These are phyloP conservation scores for Amblyjoppa proteus DNA, from an alignment of 2,888 invertebrate genomes.

Conservation along the genomic window DNA sequence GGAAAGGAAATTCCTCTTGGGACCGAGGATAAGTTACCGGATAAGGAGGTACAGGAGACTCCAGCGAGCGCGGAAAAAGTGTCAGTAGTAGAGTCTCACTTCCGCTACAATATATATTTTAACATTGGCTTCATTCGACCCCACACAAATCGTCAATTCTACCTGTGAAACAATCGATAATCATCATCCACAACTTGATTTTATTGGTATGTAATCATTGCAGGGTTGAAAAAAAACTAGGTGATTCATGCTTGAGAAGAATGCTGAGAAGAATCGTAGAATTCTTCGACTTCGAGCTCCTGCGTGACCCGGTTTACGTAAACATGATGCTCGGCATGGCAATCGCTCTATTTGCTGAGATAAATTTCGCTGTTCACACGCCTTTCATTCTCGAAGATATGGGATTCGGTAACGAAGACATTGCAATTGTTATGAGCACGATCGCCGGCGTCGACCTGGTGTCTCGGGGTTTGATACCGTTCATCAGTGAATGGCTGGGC, in stretches of 20 bases:
- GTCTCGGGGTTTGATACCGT: slow-evolving; percentile 88
- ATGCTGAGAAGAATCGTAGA: slow-evolving; percentile 83
- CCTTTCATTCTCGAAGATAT: slow-evolving; percentile 90
- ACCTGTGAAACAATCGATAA: not conserved
- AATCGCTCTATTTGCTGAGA: slow-evolving; percentile 89
- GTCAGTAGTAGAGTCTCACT: slow-evolving; percentile 55
- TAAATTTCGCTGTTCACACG: slow-evolving; percentile 89
- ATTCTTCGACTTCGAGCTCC: slow-evolving; percentile 88
- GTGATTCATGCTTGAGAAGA: slow-evolving; percentile 41
- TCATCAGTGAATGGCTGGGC: slow-evolving; percentile 88
- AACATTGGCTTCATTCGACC: not conserved
- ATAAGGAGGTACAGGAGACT: slow-evolving; percentile 41
- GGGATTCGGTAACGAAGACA: slow-evolving; percentile 87
- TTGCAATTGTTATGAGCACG: slow-evolving; percentile 88
- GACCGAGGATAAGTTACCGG: slow-evolving; percentile 23
- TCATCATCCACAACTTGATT: slow-evolving; percentile 1
- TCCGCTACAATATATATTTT: slow-evolving; percentile 27
- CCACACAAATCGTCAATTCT: not conserved
- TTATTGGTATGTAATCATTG: slow-evolving; percentile 14
- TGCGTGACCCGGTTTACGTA: slow-evolving; percentile 89
- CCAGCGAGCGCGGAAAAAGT: slow-evolving; percentile 56
- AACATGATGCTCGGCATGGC: slow-evolving; percentile 90
- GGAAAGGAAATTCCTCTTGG: slow-evolving; percentile 13
- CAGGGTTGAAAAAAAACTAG: slow-evolving; percentile 35
- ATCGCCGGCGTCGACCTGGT: slow-evolving; percentile 87